These are phyloP conservation scores for Plagodis dolabraria DNA, from an alignment of 2,888 invertebrate species.

Conservation along the genomic window DNA sequence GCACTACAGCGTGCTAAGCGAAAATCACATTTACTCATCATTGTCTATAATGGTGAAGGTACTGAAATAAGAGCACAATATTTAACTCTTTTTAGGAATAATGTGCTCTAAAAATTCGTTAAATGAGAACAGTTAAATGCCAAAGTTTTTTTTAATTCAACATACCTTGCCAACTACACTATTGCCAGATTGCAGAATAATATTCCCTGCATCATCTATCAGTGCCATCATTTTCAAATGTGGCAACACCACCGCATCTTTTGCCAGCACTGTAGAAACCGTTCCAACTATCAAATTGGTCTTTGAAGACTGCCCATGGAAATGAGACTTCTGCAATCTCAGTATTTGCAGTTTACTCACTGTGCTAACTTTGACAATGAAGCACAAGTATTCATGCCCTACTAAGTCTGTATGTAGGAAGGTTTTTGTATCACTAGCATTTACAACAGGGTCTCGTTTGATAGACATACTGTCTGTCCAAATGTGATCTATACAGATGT, in stretches of 20 bases:
- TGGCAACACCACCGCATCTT: slow-evolving; percentile 92
- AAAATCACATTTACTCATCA: too few species aligned
- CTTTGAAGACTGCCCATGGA: slow-evolving; percentile 68
- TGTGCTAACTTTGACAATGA: slow-evolving; percentile 80
- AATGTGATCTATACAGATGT: slow-evolving; percentile 94
- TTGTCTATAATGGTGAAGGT: too few species aligned
- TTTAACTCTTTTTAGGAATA: too few species aligned
- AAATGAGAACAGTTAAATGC: too few species aligned
- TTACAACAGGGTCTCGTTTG: slow-evolving; percentile 67
- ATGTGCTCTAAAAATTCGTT: neutral
- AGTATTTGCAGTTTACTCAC: slow-evolving; percentile 87
- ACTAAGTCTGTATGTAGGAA: slow-evolving; percentile 94
- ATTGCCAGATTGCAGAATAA: slow-evolving; percentile 93
- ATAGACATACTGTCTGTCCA: slow-evolving; percentile 91
- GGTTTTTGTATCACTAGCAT: slow-evolving; percentile 82
- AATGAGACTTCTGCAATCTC: slow-evolving; percentile 87
- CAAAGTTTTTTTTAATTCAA: slow-evolving; percentile 5
- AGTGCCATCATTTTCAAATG: slow-evolving; percentile 94
- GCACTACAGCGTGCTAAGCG: too few species aligned
- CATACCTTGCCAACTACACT: slow-evolving; percentile 90
- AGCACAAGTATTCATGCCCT: slow-evolving; percentile 93
- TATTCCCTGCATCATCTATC: slow-evolving; percentile 91
- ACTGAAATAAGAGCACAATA: too few species aligned
- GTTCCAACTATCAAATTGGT: slow-evolving; percentile 91
- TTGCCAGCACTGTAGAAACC: slow-evolving; percentile 89